These are phyloP conservation scores for Allacma fusca DNA, from an alignment of 2,888 invertebrate genomes.

Conservation along the genomic window DNA sequence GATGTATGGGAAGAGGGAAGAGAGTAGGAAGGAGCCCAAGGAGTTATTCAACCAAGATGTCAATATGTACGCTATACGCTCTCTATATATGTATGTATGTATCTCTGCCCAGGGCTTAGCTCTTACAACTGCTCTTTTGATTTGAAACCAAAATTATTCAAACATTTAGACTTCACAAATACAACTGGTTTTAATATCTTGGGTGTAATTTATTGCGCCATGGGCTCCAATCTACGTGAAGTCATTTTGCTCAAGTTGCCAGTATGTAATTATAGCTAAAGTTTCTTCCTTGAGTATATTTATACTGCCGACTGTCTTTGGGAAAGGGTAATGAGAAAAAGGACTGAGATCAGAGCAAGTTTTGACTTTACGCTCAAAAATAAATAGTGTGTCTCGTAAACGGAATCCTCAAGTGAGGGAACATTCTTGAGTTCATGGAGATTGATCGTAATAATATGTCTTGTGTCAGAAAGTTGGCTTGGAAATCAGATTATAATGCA, in stretches of 20 bases:
- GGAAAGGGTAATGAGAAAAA: too few relatives aligned
- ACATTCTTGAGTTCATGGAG: conserved; percentile 24
- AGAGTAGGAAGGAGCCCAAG: neutral
- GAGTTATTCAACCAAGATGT: too few relatives aligned
- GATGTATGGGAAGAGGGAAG: neutral
- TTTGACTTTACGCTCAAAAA: neutral
- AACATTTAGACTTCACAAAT: conserved; percentile 5
- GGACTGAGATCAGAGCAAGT: too few relatives aligned
- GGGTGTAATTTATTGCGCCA: neutral
- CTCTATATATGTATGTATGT: too few relatives aligned
- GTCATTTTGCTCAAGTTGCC: too few relatives aligned
- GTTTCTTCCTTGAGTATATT: too few relatives aligned
- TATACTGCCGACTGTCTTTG: too few relatives aligned
- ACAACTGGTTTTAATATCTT: conserved; percentile 2
- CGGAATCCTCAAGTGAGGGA: neutral
- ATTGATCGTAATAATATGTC: conserved; percentile 24
- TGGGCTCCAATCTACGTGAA: neutral
- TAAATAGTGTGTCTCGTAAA: neutral
- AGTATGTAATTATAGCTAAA: too few relatives aligned
- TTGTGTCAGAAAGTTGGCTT: conserved; percentile 26
- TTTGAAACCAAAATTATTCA: neutral
- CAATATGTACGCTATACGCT: too few relatives aligned
- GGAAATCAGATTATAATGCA: conserved; percentile 24
- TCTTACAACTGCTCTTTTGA: too few relatives aligned
- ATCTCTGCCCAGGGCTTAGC: too few relatives aligned